These are phyloP conservation scores for Lordiphosa fenestrarum DNA, from an alignment of 2,888 invertebrate species.

Conservation along the genomic window DNA sequence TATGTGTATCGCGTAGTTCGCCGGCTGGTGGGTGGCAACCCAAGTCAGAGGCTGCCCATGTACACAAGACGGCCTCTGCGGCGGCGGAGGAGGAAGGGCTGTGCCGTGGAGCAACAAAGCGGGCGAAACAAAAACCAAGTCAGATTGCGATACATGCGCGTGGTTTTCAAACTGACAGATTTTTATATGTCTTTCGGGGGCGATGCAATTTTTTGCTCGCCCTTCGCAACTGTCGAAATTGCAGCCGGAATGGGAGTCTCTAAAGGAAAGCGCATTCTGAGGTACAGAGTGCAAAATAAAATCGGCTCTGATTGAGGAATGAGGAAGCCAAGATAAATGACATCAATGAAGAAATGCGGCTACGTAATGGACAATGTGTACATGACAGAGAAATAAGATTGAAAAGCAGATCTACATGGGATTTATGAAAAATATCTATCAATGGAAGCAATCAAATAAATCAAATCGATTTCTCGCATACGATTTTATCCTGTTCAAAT, in stretches of 20 bases:
- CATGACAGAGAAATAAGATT: no score
- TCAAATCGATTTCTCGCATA: no score
- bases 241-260: neutral
- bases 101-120: neutral
- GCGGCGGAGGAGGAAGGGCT: neutral
- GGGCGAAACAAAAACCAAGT: constrained; percentile 22
- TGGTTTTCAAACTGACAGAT: constrained; percentile 71
- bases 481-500: no score
- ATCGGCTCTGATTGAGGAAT: constrained; percentile 5
- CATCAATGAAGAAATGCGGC: constrained; percentile 2
- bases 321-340: neutral
- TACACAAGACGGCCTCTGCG: constrained; percentile 1
- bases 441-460: no score
- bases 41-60: constrained; percentile 32
- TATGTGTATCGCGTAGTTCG: constrained; percentile 3
- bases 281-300: no score
- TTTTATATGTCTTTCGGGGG: constrained; percentile 38
- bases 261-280: no score
- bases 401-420: no score
- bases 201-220: constrained; percentile 13
- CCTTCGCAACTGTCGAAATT: constrained; percentile 12
- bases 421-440: constrained; percentile 1
- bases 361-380: neutral
- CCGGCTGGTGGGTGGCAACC: constrained; percentile 10
- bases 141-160: constrained; percentile 65